These are phyloP conservation scores for Phymanthus crucifer DNA, from an alignment of 92 coral and sea anemone species.

Conservation along the genomic window DNA sequence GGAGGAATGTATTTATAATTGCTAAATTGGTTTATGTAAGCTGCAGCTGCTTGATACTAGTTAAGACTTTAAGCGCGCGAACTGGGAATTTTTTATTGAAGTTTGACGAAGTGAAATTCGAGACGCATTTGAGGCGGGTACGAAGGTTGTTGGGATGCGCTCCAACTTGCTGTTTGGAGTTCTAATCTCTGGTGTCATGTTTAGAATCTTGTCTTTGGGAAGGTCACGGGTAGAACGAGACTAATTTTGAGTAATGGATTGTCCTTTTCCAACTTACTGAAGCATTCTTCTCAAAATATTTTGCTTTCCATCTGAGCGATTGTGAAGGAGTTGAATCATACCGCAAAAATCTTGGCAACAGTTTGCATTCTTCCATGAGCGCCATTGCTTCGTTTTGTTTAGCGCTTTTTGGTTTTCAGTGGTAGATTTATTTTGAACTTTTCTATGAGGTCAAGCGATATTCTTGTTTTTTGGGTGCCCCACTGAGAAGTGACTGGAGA, in stretches of 20 bases:
- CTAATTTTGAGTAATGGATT: neutral
- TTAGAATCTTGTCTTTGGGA: neutral
- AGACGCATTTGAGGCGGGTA: conserved; percentile 15
- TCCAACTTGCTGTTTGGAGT: conserved; percentile 41
- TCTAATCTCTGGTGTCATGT: conserved; percentile 37
- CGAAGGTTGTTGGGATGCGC: conserved; percentile 35
- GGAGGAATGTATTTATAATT: conserved; percentile 2
- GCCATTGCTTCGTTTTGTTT: conserved; percentile 22
- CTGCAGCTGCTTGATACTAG: conserved; percentile 23
- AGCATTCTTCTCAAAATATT: neutral
- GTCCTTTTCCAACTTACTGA: neutral
- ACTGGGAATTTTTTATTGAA: neutral
- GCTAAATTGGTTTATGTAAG: conserved; percentile 17
- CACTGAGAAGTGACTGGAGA: conserved; percentile 42
- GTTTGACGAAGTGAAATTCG: conserved; percentile 19
- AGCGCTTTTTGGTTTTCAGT: conserved; percentile 33
- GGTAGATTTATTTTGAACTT: conserved; percentile 55
- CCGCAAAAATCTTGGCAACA: neutral
- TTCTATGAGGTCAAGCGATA: conserved; percentile 57
- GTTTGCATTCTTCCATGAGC: neutral
- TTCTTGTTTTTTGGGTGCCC: conserved; percentile 50
- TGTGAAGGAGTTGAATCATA: neutral
- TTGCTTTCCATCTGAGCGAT: neutral
- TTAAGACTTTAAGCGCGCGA: conserved; percentile 10
- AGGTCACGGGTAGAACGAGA: neutral